A percentile compares a stretch with the other conserved stretches of the same genome.
Conservation (phyloP, 2,113 vertebrate species). For the Tretioscincus oriximinensis region DNA sequence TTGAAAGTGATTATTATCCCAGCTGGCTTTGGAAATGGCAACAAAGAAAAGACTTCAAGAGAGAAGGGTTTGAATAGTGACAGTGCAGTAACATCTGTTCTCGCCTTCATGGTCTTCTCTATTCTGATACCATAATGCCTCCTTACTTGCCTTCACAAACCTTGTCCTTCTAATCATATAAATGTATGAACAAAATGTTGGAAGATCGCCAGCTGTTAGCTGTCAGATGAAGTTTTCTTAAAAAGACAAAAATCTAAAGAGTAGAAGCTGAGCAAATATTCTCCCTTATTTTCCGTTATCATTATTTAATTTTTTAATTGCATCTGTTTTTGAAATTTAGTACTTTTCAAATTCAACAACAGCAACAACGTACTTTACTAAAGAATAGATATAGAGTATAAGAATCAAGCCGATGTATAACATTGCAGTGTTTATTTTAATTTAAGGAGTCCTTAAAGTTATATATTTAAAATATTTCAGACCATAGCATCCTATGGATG, state of each 20-base stretch:
- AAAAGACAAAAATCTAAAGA: neutral
- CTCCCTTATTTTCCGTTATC: constrained; percentile 43
- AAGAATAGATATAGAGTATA: neutral
- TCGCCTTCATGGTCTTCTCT: neutral
- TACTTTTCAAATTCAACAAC: constrained; percentile 37
- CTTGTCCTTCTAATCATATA: neutral
- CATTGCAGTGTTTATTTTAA: neutral
- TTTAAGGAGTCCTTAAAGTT: constrained; percentile 18
- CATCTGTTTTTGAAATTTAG: constrained; percentile 43
- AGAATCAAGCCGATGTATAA: constrained; percentile 19
- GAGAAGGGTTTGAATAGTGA: neutral
- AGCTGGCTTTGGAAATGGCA: constrained; percentile 7
- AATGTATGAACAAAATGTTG: constrained; percentile 2
- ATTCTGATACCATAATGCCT: neutral
- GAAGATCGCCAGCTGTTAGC: constrained; percentile 20
- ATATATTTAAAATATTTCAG: constrained; percentile 32
- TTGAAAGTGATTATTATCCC: constrained; percentile 28
- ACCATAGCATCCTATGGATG: neutral
- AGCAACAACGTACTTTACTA: neutral
- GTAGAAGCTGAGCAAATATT: constrained; percentile 19
- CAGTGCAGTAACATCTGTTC: constrained; percentile 17
- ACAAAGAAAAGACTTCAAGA: constrained; percentile 21
- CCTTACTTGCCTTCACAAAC: constrained; percentile 17
- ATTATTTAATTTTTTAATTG: constrained; percentile 43
- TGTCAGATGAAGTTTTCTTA: constrained; percentile 17